Evolutionary conservation across 30 jellyfish, hydroid and myxozoan genomes (phyloP), one percentile per base, ranked within the genome.

Genomic region (Aurelia sp.): DNA sequence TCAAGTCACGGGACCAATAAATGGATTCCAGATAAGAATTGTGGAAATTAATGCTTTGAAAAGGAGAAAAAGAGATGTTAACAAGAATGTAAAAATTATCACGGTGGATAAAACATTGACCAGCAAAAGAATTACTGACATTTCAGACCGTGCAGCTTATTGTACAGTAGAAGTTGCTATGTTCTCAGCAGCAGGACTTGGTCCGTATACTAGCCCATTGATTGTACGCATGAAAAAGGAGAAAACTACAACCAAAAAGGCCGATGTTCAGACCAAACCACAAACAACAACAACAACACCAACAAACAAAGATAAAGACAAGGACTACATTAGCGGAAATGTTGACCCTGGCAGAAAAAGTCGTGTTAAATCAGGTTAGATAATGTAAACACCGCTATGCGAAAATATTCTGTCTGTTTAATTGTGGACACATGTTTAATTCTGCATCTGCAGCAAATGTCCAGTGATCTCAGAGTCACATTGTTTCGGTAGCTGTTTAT

Each of bases 161-260:
- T 84, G 93, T 70, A 61, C 71, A 62, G 68, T 84, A 2, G 76
- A 72, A 73, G 88, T 84, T 40, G 93, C 93, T 11, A 13, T 72
- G 65, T 59, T 55, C 76, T 71, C 88, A 13, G 67, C 24, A 3
- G 84, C 76, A 10, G 93, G 93, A 30, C 41, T 27, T 8, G 93
- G 93, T 41, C 93, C 93, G 12, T 84, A 57, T 74, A 67, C 93
- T 7, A 41, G 74, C 33, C 93, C 93, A 15, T 35, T 84, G 10
- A 33, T 72, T 10, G 82, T 69, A 47, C 74, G 44, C 33, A 71
- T 47, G 24, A 30, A 41, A 53, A 82, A 17, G 59, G n/a, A 16
- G 50, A 47, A 58, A 31, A 18, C 86, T 17, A 13, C 69, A 6
- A 59, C 24, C 18, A 59, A 59, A 59, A 59, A 59, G 55, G 55